Percentiles rank a stretch among this genome's conserved stretches.
These are phyloP conservation scores for Neuroterus valhalla DNA, from an alignment of 1,140 invertebrate species.

Conservation along the genomic window DNA sequence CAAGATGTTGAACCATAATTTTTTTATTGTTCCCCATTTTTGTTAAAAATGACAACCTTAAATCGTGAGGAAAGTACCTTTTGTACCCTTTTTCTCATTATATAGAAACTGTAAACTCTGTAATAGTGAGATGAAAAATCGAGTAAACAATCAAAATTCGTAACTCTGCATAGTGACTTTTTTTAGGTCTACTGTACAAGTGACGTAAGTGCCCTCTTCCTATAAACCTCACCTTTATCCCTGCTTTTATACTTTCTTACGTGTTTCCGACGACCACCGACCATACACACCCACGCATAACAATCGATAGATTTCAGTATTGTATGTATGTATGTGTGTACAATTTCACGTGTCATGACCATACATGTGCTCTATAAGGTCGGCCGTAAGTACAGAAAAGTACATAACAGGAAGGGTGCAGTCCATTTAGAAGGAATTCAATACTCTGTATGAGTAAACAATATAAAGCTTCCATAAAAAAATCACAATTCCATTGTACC, in stretches of 20 bases:
- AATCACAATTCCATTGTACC: background rate
- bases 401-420: background rate
- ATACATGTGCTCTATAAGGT: slow-evolving; percentile 12
- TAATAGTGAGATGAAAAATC: too few species aligned
- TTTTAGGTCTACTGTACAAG: background rate
- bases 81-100: too few species aligned
- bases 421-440: slow-evolving; percentile 16
- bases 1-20: too few species aligned
- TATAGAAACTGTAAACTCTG: too few species aligned
- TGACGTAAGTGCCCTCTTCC: background rate
- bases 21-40: too few species aligned
- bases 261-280: slow-evolving; percentile 3
- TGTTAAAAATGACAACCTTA: too few species aligned
- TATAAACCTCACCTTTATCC: slow-evolving; percentile 1
- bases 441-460: background rate
- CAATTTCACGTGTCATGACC: slow-evolving; percentile 8
- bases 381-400: slow-evolving; percentile 9
- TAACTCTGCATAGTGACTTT: too few species aligned
- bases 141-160: too few species aligned
- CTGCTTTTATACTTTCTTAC: background rate
- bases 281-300: slow-evolving; percentile 13
- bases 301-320: slow-evolving; percentile 12
- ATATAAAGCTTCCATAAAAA: slow-evolving; percentile 7
- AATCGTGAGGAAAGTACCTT: too few species aligned
- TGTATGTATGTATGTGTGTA: slow-evolving; percentile 10